Percentiles rank a stretch among this genome's conserved stretches.
Conservation (phyloP, 2,888 invertebrate species). For the Pristionchus mayeri region DNA sequence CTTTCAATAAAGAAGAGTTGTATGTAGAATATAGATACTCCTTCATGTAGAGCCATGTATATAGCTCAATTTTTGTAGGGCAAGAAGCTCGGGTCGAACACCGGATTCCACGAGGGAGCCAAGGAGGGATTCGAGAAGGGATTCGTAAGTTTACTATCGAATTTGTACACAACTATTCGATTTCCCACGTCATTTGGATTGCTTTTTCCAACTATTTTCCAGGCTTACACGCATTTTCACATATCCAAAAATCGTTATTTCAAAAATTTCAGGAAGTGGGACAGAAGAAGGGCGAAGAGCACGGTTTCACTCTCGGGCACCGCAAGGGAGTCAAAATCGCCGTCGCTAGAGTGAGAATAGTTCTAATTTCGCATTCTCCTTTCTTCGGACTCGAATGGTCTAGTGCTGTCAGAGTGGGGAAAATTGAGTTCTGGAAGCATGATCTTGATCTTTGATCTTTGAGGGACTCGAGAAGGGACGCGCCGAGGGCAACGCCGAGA, state of each 20-base stretch:
- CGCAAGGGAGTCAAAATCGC: slow-evolving; percentile 29
- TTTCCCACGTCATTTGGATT: background rate
- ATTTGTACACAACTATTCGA: no score
- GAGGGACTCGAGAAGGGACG: slow-evolving; percentile 28
- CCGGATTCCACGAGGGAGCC: slow-evolving; percentile 33
- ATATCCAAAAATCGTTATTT: no score
- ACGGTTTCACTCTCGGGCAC: slow-evolving; percentile 15
- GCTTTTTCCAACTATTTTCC: background rate
- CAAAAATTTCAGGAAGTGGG: background rate
- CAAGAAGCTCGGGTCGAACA: slow-evolving; percentile 4
- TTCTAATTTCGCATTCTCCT: no score
- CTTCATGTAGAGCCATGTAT: no score
- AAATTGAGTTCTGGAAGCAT: background rate
- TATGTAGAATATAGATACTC: no score
- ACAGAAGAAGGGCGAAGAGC: background rate
- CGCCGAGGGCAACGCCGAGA: background rate
- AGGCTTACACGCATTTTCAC: background rate
- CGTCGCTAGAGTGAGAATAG: background rate
- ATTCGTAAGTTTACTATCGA: background rate
- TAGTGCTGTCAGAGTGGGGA: background rate
- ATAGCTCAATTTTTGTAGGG: background rate
- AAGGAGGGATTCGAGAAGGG: background rate
- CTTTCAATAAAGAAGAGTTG: no score
- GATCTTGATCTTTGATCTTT: no score
- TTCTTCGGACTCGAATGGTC: background rate